These are phyloP conservation scores for Microtus montanus DNA, from an alignment of 2,113 vertebrate genomes.

Conservation along the genomic window DNA sequence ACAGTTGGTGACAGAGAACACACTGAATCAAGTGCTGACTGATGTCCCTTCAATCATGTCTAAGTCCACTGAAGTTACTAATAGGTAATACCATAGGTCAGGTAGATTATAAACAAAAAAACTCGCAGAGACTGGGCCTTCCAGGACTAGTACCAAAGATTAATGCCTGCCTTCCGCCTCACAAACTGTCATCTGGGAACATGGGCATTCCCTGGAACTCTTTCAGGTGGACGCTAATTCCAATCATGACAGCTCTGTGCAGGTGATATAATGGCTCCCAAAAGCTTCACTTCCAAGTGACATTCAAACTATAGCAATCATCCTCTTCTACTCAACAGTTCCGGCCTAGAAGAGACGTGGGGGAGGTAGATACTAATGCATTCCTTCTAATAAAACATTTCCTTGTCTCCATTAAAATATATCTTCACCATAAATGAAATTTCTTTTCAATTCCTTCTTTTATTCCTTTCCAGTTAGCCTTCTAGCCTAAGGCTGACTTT, in stretches of 20 bases:
- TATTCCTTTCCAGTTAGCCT: constrained; percentile 37
- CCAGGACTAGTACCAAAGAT: background rate
- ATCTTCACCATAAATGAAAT: constrained; percentile 24
- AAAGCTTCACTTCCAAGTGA: background rate
- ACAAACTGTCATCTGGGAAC: background rate
- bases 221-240: background rate
- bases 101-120: background rate
- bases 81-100: background rate
- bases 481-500: background rate
- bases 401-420: constrained; percentile 24
- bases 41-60: background rate
- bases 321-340: background rate
- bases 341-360: background rate
- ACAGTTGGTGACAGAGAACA: background rate
- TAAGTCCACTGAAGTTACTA: background rate
- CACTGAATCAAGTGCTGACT: background rate
- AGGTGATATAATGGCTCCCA: background rate
- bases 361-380: background rate
- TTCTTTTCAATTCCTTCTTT: constrained; percentile 28
- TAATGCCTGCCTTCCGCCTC: background rate
- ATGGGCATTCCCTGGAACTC: background rate
- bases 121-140: background rate
- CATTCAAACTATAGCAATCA: background rate
- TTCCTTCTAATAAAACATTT: background rate
- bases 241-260: too few species aligned